These are phyloP conservation scores for Bursaphelenchus okinawaensis DNA, from an alignment of 2,888 invertebrate species.

Conservation along the genomic window DNA sequence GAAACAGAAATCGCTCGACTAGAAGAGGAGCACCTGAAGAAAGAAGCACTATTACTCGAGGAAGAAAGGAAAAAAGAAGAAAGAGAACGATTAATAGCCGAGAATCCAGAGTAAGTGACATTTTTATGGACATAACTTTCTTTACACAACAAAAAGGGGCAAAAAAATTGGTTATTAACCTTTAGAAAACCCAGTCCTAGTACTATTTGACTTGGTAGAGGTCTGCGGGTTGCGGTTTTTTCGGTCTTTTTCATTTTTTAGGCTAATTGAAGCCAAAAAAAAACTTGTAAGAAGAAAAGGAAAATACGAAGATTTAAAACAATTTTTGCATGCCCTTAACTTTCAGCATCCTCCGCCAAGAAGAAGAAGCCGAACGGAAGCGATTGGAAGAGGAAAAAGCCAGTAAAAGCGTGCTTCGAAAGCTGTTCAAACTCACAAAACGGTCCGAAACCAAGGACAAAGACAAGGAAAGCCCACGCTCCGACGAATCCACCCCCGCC, in stretches of 20 bases:
- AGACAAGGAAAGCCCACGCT: conserved; percentile 1
- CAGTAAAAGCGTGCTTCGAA: background rate
- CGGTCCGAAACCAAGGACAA: background rate
- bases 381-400: background rate
- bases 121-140: background rate
- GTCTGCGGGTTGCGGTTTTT: too few species aligned
- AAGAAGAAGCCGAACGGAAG: background rate
- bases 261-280: background rate
- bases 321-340: background rate
- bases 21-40: background rate
- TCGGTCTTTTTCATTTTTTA: background rate
- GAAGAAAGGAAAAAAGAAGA: background rate
- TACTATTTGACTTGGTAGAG: too few species aligned
- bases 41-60: background rate
- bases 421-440: background rate
- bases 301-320: background rate
- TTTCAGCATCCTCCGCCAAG: background rate
- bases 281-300: background rate
- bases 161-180: too few species aligned
- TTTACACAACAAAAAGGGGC: too few species aligned
- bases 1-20: background rate
- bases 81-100: background rate
- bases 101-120: background rate
- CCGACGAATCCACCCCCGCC: background rate
- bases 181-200: too few species aligned